Percentiles rank a stretch among this genome's conserved stretches.
These are phyloP conservation scores for Melieria picta DNA, from an alignment of 2,888 invertebrate species.

Conservation along the genomic window DNA sequence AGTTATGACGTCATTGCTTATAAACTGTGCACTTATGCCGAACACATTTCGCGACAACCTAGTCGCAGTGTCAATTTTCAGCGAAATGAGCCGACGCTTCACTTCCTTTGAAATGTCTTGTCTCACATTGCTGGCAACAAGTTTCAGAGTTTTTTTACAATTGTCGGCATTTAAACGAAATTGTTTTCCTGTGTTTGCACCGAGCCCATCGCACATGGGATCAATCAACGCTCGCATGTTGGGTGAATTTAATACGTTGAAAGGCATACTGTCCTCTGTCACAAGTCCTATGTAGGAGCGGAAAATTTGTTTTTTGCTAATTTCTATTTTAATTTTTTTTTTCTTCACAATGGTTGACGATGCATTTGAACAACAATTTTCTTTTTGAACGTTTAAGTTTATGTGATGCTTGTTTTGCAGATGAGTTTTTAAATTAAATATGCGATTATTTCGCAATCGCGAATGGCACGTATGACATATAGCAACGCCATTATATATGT, in stretches of 20 bases:
- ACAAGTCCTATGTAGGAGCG: conserved; percentile 9
- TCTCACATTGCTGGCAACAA: conserved; percentile 6
- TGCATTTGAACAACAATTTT: neutral
- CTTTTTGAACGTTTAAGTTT: too few species aligned
- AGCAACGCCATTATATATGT: too few species aligned
- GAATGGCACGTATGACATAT: too few species aligned
- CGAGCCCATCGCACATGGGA: conserved; percentile 17
- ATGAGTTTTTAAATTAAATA: too few species aligned
- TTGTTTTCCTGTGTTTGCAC: conserved; percentile 10
- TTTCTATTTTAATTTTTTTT: neutral
- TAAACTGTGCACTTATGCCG: conserved; percentile 9
- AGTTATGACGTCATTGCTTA: neutral
- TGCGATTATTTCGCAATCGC: too few species aligned
- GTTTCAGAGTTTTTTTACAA: conserved; percentile 16
- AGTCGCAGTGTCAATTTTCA: neutral
- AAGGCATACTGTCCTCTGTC: conserved; percentile 22
- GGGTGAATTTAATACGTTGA: conserved; percentile 23
- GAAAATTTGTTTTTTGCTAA: conserved; percentile 13
- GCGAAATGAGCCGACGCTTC: conserved; percentile 1
- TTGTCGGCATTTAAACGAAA: conserved; percentile 16
- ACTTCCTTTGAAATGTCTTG: conserved; percentile 9
- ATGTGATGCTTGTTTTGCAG: too few species aligned
- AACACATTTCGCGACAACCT: neutral
- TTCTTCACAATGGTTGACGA: neutral
- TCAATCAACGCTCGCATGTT: conserved; percentile 18